These are phyloP conservation scores for Andrena flavipes DNA, from an alignment of 2,888 invertebrate species.

Conservation along the genomic window DNA sequence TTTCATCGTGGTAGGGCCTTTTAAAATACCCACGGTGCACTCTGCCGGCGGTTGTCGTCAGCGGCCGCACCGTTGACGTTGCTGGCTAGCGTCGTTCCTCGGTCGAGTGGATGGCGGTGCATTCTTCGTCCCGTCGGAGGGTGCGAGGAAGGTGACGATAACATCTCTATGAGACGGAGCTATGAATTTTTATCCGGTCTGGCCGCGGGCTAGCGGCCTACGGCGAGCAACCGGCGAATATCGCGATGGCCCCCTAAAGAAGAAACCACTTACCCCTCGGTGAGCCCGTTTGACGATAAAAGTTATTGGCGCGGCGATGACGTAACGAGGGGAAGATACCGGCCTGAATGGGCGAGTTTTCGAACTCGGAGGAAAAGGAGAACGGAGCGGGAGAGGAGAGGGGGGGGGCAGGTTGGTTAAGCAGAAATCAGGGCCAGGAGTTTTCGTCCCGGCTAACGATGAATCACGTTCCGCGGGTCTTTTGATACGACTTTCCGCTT, in stretches of 20 bases:
- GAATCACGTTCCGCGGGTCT: slow-evolving; percentile 13
- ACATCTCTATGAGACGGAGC: slow-evolving; percentile 67
- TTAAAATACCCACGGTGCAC: slow-evolving; percentile 23
- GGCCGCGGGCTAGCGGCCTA: slow-evolving; percentile 52
- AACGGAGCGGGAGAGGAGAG: neutral
- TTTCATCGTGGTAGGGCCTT: slow-evolving; percentile 34
- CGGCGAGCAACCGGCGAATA: slow-evolving; percentile 51
- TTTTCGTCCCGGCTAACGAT: slow-evolving; percentile 5
- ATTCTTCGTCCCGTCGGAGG: slow-evolving; percentile 68
- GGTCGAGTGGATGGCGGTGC: slow-evolving; percentile 47
- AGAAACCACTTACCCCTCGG: slow-evolving; percentile 51
- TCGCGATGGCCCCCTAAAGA: slow-evolving; percentile 60
- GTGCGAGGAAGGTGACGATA: slow-evolving; percentile 61
- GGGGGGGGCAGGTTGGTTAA: neutral
- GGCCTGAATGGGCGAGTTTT: slow-evolving; percentile 21
- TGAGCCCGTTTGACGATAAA: slow-evolving; percentile 60
- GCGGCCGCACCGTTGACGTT: slow-evolving; percentile 33
- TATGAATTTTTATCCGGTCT: slow-evolving; percentile 71
- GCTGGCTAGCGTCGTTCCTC: slow-evolving; percentile 34
- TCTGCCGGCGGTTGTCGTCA: slow-evolving; percentile 28
- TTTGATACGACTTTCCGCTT: slow-evolving; percentile 14
- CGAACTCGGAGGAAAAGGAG: neutral
- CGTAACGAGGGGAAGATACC: slow-evolving; percentile 54
- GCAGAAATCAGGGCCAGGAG: slow-evolving; percentile 12
- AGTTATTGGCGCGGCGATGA: slow-evolving; percentile 65